These are phyloP conservation scores for Oncorhynchus gorbuscha DNA, from an alignment of 2,113 vertebrate genomes.

Conservation along the genomic window DNA sequence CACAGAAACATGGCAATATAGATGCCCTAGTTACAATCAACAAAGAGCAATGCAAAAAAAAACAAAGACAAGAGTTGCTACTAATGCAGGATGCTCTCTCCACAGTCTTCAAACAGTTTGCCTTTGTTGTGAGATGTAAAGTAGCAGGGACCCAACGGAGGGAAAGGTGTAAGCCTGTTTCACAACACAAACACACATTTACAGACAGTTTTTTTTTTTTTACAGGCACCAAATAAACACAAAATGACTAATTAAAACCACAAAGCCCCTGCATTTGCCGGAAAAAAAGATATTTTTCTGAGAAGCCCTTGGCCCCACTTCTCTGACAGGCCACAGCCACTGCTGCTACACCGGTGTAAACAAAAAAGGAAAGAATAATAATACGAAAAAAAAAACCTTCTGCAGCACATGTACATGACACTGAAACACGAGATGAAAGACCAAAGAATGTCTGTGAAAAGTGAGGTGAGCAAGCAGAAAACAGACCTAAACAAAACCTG, in stretches of 20 bases:
- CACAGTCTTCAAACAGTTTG: conserved; percentile 60
- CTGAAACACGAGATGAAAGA: conserved; percentile 63
- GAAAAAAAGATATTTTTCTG: conserved; percentile 68
- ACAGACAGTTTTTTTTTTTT: conserved; percentile 51
- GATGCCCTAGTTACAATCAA: conserved; percentile 83
- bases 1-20: conserved; percentile 76
- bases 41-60: conserved; percentile 64
- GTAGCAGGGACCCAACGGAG: conserved; percentile 37
- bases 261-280: conserved; percentile 59
- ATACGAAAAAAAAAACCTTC: conserved; percentile 29
- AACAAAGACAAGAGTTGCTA: conserved; percentile 66
- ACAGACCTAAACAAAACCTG: conserved; percentile 63
- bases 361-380: conserved; percentile 37
- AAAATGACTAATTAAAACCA: conserved; percentile 78
- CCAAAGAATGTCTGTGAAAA: conserved; percentile 44
- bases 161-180: conserved; percentile 58
- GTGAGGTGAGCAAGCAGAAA: conserved; percentile 57
- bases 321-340: conserved; percentile 52
- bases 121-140: conserved; percentile 62
- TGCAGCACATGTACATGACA: conserved; percentile 41
- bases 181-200: conserved; percentile 66
- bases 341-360: conserved; percentile 41
- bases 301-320: conserved; percentile 63
- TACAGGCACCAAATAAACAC: conserved; percentile 63
- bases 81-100: conserved; percentile 62